Percentiles rank a stretch among this genome's conserved stretches.
Evolutionary conservation across 2,888 invertebrate genomes (phyloP).

Genomic region (Villa cingulata): DNA sequence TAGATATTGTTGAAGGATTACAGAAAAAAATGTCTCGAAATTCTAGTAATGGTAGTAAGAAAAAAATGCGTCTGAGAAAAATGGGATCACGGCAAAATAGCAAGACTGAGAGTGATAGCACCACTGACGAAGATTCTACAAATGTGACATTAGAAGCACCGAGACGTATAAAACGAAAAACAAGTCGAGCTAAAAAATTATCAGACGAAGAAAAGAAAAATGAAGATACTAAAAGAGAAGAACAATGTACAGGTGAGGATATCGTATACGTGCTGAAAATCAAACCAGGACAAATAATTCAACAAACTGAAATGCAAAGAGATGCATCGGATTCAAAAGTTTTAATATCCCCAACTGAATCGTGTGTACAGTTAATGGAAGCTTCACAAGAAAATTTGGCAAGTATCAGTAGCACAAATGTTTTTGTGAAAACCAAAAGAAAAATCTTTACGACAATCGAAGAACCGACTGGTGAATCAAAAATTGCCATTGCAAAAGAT

Average conservation of each 20-base stretch:
- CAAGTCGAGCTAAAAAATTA: conserved; percentile 23
- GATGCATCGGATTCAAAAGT: conserved; percentile 8
- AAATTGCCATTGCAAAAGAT: conserved; percentile 9
- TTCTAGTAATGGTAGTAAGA: conserved; percentile 19
- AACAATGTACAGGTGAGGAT: conserved; percentile 25
- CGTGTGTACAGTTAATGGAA: conserved; percentile 17
- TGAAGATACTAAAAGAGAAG: conserved; percentile 26
- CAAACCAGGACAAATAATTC: conserved; percentile 29
- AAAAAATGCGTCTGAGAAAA: conserved; percentile 31
- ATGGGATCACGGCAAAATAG: conserved; percentile 35
- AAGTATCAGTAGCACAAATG: conserved; percentile 40
- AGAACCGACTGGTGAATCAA: conserved; percentile 16
- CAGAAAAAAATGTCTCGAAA: conserved; percentile 14
- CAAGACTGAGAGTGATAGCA: conserved; percentile 35
- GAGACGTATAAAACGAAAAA: conserved; percentile 31
- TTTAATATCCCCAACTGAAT: conserved; percentile 19
- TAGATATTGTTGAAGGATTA: neutral
- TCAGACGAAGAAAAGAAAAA: conserved; percentile 15
- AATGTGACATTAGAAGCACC: conserved; percentile 29
- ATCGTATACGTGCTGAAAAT: conserved; percentile 32
- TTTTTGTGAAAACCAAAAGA: conserved; percentile 66
- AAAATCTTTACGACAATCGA: conserved; percentile 64
- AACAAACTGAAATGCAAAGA: conserved; percentile 17
- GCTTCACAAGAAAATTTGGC: conserved; percentile 14
- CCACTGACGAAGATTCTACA: conserved; percentile 27